A percentile compares a stretch with the other conserved stretches of the same genome.
Evolutionary conservation across 2,797 vertebrate genomes (phyloP).

Genomic region (Adrianichthys oophorus): DNA sequence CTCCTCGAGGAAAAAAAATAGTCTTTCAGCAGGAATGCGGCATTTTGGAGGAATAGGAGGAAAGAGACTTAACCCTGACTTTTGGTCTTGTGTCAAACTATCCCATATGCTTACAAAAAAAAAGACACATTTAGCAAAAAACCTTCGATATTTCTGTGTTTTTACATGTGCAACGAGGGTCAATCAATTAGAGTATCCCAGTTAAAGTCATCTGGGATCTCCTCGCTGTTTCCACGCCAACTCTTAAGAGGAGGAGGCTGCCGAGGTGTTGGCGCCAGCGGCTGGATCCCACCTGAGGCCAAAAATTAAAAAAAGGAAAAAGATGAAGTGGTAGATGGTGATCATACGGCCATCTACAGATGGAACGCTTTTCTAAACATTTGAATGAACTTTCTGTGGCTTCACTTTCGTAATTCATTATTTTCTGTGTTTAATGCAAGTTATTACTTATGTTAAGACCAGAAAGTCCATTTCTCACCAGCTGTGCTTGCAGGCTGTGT

Average conservation of each 20-base stretch:
- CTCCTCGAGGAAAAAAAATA: slow-evolving; percentile 12
- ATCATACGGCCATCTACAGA: too few relatives aligned
- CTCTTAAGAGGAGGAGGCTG: slow-evolving; percentile 81
- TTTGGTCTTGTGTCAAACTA: background rate
- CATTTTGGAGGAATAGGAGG: too few relatives aligned
- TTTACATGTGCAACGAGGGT: slow-evolving; percentile 1
- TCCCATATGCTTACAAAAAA: slow-evolving; percentile 18
- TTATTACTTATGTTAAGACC: too few relatives aligned
- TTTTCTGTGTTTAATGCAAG: too few relatives aligned
- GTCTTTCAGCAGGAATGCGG: slow-evolving; percentile 27
- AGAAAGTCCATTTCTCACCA: slow-evolving; percentile 53
- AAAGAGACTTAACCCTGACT: too few relatives aligned
- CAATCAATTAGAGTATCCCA: slow-evolving; percentile 87
- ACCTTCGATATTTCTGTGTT: background rate
- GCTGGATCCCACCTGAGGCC: slow-evolving; percentile 81
- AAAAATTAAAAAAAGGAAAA: slow-evolving; percentile 8
- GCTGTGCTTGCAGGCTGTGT: slow-evolving; percentile 57
- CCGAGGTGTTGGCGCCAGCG: slow-evolving; percentile 72
- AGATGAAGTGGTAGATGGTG: background rate
- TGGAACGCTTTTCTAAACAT: too few relatives aligned
- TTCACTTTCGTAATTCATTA: too few relatives aligned
- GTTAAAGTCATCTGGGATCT: slow-evolving; percentile 96
- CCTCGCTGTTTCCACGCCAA: slow-evolving; percentile 87
- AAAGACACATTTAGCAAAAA: too few relatives aligned
- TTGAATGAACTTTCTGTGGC: too few relatives aligned